phyloP scores from a whole-genome alignment of 2,888 invertebrate species.

The Harmothoe impar region DNA sequence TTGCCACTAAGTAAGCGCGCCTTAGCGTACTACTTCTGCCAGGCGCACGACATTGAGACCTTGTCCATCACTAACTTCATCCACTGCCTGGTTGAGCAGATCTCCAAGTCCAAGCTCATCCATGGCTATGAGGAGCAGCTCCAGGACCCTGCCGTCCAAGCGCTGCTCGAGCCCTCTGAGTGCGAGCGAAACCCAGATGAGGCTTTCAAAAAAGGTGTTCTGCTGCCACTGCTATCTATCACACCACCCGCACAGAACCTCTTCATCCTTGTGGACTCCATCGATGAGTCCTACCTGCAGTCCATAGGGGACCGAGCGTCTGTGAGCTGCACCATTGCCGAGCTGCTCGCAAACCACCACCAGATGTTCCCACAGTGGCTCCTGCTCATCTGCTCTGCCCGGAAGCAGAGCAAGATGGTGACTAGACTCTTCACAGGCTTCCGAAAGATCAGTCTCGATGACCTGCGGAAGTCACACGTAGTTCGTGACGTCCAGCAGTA shows the following conservation, averaged over 20 bases:
- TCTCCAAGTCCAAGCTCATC: conserved; percentile 85
- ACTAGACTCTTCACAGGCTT: conserved; percentile 90
- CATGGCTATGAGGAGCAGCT: conserved; percentile 76
- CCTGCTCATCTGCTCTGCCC: conserved; percentile 92
- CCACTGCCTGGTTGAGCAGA: conserved; percentile 85
- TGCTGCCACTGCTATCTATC: conserved; percentile 93
- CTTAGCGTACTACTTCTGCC: conserved; percentile 92
- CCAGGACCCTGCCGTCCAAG: conserved; percentile 91
- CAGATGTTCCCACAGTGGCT: conserved; percentile 96
- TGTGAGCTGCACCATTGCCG: conserved; percentile 84
- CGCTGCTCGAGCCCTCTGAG: conserved; percentile 90
- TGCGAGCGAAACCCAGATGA: conserved; percentile 94
- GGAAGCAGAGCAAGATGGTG: conserved; percentile 90
- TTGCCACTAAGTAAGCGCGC: conserved; percentile 89
- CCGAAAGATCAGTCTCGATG: conserved; percentile 94
- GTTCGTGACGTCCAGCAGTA: conserved; percentile 97
- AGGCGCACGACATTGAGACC: conserved; percentile 86
- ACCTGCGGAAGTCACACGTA: conserved; percentile 91
- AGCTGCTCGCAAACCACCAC: conserved; percentile 93
- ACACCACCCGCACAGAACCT: conserved; percentile 92
- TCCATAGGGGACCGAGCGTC: conserved; percentile 70
- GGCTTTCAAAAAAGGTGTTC: conserved; percentile 93
- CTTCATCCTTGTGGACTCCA: conserved; percentile 94
- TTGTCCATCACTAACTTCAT: conserved; percentile 94
- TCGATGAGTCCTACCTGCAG: conserved; percentile 88